Percentiles rank a stretch among this genome's conserved stretches.
These are phyloP conservation scores for Perizoma flavofasciatum DNA, from an alignment of 2,888 invertebrate genomes.

Conservation along the genomic window DNA sequence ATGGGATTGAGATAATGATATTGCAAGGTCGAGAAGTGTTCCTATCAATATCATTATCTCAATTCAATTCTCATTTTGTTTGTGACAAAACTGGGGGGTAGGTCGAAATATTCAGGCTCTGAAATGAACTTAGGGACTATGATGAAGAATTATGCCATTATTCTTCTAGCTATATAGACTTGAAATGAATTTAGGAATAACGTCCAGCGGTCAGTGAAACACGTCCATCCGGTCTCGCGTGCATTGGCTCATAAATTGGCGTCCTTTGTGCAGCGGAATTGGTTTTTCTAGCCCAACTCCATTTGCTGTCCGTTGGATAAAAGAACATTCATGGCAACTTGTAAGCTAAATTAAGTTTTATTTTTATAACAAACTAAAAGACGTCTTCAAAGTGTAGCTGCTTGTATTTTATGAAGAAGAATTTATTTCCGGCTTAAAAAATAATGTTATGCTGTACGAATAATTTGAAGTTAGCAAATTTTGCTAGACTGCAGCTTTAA, in stretches of 20 bases:
- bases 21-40: no score
- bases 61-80: no score
- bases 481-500: no score
- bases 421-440: no score
- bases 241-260: conserved; percentile 67
- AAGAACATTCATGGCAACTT: conserved; percentile 37
- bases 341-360: conserved; percentile 32
- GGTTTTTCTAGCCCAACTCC: conserved; percentile 64
- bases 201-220: conserved; percentile 24
- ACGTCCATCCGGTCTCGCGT: conserved; percentile 46
- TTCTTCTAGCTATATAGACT: neutral
- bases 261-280: conserved; percentile 68
- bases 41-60: no score
- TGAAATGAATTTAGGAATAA: conserved; percentile 15
- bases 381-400: neutral
- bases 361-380: neutral
- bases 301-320: conserved; percentile 43
- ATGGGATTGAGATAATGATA: no score
- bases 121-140: no score
- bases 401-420: neutral
- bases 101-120: no score
- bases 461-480: no score
- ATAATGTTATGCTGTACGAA: no score
- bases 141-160: no score
- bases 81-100: no score